A percentile compares a stretch with the other conserved stretches of the same genome.
These are phyloP conservation scores for Sphyrna mokarran DNA, from an alignment of 2,113 vertebrate species.

Conservation along the genomic window DNA sequence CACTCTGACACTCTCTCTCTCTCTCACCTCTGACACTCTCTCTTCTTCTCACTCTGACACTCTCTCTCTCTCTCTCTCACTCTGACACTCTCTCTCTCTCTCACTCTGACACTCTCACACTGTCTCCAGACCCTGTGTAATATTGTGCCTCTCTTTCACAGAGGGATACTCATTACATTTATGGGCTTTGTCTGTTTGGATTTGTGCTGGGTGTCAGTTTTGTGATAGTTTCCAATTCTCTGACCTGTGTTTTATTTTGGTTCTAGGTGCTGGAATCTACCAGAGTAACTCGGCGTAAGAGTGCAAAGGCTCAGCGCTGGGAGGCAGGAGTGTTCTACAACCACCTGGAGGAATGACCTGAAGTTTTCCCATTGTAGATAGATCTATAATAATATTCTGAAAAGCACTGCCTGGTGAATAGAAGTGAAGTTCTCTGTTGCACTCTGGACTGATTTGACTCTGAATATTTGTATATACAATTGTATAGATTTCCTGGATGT, in stretches of 20 bases:
- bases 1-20: too few species aligned
- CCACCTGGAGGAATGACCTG: conserved; percentile 35
- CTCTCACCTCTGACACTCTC: too few species aligned
- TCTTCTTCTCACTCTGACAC: too few species aligned
- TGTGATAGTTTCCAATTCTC: not conserved
- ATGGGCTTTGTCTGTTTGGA: too few species aligned
- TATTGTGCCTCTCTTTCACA: not conserved
- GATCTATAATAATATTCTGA: not conserved
- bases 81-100: too few species aligned
- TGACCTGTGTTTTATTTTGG: not conserved
- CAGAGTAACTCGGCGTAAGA: conserved; percentile 67
- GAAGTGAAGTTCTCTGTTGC: conserved; percentile 20
- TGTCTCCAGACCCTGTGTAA: too few species aligned
- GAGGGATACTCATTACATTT: too few species aligned
- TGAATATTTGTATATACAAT: not conserved
- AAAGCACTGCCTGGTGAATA: conserved; percentile 25
- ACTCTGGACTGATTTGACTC: conserved; percentile 17
- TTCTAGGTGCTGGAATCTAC: conserved; percentile 73
- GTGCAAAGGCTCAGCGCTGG: conserved; percentile 65
- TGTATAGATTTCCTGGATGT: too few species aligned
- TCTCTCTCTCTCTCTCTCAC: too few species aligned
- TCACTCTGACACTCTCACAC: too few species aligned
- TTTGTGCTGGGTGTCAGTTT: too few species aligned
- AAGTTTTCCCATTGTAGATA: too few species aligned
- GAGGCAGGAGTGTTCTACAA: conserved; percentile 66